phyloP scores from a whole-genome alignment of 2,888 invertebrate genomes.

The Athalia cordata region DNA sequence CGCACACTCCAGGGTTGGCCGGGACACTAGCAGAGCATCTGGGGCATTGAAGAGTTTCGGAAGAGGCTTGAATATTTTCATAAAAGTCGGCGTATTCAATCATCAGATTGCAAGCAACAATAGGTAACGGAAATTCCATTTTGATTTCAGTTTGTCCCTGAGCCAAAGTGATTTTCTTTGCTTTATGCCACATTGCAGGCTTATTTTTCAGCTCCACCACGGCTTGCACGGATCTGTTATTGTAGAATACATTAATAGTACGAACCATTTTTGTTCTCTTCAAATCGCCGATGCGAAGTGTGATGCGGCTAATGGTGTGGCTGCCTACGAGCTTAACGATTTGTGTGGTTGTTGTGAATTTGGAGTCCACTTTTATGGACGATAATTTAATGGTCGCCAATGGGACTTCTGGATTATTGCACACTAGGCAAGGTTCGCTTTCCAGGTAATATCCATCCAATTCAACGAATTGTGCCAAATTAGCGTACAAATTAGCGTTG shows the following conservation, averaged over 20 bases:
- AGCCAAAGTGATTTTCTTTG: constrained; percentile 91
- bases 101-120: constrained; percentile 98
- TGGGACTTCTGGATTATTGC: constrained; percentile 97
- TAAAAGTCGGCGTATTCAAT: constrained; percentile 99
- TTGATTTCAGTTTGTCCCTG: constrained; percentile 97
- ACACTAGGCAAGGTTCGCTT: constrained; percentile 97
- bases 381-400: constrained; percentile 93
- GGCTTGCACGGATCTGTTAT: constrained; percentile 95
- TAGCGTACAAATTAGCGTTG: constrained; percentile 94
- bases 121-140: constrained; percentile 97
- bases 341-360: constrained; percentile 98
- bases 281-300: constrained; percentile 93
- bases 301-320: constrained; percentile 95
- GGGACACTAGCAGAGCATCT: constrained; percentile 97
- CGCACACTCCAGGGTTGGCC: constrained; percentile 97
- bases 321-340: constrained; percentile 97
- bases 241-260: constrained; percentile 96
- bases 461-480: constrained; percentile 94
- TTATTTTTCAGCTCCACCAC: constrained; percentile 98
- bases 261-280: constrained; percentile 98
- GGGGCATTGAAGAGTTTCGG: constrained; percentile 96
- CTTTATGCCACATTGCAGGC: constrained; percentile 97
- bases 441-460: constrained; percentile 97
- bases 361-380: constrained; percentile 95
- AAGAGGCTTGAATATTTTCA: constrained; percentile 94